phyloP scores from a whole-genome alignment of 2,888 invertebrate species.

The Tetheella fluctuosa region DNA sequence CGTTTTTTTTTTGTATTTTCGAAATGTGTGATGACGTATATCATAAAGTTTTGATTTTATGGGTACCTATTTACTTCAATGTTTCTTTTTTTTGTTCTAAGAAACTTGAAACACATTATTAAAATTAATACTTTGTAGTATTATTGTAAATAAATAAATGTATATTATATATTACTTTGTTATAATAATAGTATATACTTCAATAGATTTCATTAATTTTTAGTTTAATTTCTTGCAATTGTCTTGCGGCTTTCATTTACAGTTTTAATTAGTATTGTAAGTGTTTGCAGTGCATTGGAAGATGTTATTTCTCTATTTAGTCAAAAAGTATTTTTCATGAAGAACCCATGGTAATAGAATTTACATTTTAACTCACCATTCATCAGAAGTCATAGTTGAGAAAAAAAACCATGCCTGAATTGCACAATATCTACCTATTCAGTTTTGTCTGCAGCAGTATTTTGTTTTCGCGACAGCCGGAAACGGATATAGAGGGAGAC shows the following conservation, averaged over 20 bases:
- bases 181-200: too few species aligned
- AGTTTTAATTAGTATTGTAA: too few species aligned
- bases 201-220: slow-evolving; percentile 14
- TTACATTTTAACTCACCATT: not conserved
- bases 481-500: slow-evolving; percentile 84
- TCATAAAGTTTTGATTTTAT: slow-evolving; percentile 18
- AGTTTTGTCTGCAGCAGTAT: slow-evolving; percentile 71
- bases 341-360: not conserved
- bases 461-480: slow-evolving; percentile 82
- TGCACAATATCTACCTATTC: slow-evolving; percentile 32
- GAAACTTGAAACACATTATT: too few species aligned
- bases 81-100: slow-evolving; percentile 19
- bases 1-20: too few species aligned
- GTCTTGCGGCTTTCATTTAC: too few species aligned
- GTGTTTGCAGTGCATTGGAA: too few species aligned
- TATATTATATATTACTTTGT: too few species aligned
- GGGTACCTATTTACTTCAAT: slow-evolving; percentile 17
- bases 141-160: too few species aligned
- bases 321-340: too few species aligned
- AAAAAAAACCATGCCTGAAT: slow-evolving; percentile 32
- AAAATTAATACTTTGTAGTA: too few species aligned
- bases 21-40: slow-evolving; percentile 31
- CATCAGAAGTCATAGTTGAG: slow-evolving; percentile 25
- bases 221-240: not conserved
- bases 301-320: too few species aligned